phyloP scores from a whole-genome alignment of 1,140 invertebrate genomes.

The Lordiphosa mommai region DNA sequence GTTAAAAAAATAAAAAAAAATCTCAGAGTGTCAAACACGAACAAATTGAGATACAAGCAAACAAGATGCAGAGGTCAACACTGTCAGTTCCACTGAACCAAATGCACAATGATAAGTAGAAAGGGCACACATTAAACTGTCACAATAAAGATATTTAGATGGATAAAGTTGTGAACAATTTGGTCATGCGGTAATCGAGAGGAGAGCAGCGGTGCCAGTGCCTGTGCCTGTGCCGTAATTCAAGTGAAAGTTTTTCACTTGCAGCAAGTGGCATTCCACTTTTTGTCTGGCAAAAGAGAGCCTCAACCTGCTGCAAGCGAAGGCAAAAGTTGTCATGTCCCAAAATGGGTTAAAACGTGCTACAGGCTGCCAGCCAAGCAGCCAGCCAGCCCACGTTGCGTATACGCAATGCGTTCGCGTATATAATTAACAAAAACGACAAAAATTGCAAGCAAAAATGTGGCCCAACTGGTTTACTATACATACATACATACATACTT shows the following conservation, averaged over 20 bases:
- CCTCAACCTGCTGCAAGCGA: slow-evolving; percentile 36
- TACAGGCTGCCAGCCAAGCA: slow-evolving; percentile 23
- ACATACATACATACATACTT: slow-evolving; percentile 12
- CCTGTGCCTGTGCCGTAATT: slow-evolving; percentile 42
- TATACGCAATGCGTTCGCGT: slow-evolving; percentile 54
- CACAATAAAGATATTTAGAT: slow-evolving; percentile 20
- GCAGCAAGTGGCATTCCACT: slow-evolving; percentile 43
- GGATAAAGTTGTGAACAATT: slow-evolving; percentile 20
- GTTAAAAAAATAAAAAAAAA: slow-evolving; percentile 14
- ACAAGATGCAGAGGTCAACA: slow-evolving; percentile 56
- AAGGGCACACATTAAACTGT: slow-evolving; percentile 47
- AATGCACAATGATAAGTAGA: slow-evolving; percentile 18
- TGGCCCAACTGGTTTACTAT: slow-evolving; percentile 36
- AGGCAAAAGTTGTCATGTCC: slow-evolving; percentile 71
- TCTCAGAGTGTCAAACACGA: slow-evolving; percentile 55
- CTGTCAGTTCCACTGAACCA: slow-evolving; percentile 35
- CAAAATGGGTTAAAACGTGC: slow-evolving; percentile 72
- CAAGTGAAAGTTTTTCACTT: slow-evolving; percentile 76
- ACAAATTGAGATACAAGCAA: slow-evolving; percentile 67
- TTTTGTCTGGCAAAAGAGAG: slow-evolving; percentile 19
- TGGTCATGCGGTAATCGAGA: slow-evolving; percentile 21
- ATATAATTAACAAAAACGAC: slow-evolving; percentile 51
- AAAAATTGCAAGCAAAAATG: slow-evolving; percentile 47
- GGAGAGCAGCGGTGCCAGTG: slow-evolving; percentile 4
- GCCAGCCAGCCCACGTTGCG: slow-evolving; percentile 47